Conservation (phyloP, 1,140 invertebrate species). For the Drosophila chauvacae region DNA sequence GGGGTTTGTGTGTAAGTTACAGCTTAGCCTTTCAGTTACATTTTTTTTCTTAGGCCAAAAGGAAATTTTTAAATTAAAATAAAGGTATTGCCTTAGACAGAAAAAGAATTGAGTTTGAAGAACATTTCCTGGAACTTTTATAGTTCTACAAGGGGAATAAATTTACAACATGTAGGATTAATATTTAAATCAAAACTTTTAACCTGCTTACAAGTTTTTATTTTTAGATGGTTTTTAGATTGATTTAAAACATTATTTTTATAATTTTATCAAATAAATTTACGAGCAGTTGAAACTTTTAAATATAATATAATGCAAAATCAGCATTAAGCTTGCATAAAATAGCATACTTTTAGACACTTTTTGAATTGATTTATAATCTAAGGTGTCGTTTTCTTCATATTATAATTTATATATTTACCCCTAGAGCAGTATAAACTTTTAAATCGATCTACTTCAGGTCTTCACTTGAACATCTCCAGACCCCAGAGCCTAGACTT, state of each 20-base stretch:
- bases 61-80: not conserved
- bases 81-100: not conserved
- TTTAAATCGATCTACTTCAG: not conserved
- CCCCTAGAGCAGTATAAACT: not conserved
- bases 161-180: no score
- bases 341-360: not conserved
- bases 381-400: no score
- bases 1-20: constrained; percentile 10
- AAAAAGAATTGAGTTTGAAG: no score
- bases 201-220: no score
- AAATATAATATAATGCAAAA: no score
- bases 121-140: not conserved
- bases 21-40: constrained; percentile 16
- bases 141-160: not conserved
- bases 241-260: no score
- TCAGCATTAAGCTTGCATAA: no score
- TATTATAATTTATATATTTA: no score
- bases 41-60: not conserved
- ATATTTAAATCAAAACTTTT: no score
- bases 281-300: no score
- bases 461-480: not conserved
- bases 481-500: constrained; percentile 16
- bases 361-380: not conserved
- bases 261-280: no score
- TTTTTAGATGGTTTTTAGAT: no score